Percentiles rank a stretch among this genome's conserved stretches.
Evolutionary conservation across 2,888 invertebrate genomes (phyloP).

Genomic region (Anthoptus insignis): DNA sequence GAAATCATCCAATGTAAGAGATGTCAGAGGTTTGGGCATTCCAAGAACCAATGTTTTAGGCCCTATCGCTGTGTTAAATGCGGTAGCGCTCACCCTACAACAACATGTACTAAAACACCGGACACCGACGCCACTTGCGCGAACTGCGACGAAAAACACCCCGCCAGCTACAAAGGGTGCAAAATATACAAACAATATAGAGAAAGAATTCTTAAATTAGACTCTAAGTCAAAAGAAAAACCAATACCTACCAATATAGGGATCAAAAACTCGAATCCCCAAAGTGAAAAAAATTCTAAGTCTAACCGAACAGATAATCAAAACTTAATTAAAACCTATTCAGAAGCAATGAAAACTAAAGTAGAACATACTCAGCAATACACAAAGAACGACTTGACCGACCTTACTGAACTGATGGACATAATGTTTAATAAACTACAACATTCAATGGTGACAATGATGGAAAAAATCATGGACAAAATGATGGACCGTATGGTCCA

Average conservation of each 20-base stretch:
- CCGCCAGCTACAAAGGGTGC: neutral
- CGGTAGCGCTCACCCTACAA: constrained; percentile 39
- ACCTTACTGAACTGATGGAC: neutral
- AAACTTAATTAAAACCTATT: too few relatives aligned
- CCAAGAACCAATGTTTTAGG: constrained; percentile 48
- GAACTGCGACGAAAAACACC: neutral
- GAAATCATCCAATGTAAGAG: constrained; percentile 47
- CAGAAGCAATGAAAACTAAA: too few relatives aligned
- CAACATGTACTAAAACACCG: constrained; percentile 39
- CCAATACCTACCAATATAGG: too few relatives aligned
- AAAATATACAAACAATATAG: neutral
- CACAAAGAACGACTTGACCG: neutral
- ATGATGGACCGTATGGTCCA: constrained; percentile 46
- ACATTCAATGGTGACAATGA: too few relatives aligned
- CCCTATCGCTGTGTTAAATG: constrained; percentile 50
- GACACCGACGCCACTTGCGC: constrained; percentile 40
- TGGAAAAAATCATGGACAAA: constrained; percentile 42
- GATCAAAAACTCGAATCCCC: too few relatives aligned
- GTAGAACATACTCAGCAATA: too few relatives aligned
- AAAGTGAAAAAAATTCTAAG: too few relatives aligned
- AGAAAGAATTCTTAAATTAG: too few relatives aligned
- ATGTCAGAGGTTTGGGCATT: constrained; percentile 50
- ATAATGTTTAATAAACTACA: constrained; percentile 12
- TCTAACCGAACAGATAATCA: too few relatives aligned
- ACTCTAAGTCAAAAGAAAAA: too few relatives aligned